These are phyloP conservation scores for Amazona vittata DNA, from an alignment of 2,113 vertebrate species.

Conservation along the genomic window DNA sequence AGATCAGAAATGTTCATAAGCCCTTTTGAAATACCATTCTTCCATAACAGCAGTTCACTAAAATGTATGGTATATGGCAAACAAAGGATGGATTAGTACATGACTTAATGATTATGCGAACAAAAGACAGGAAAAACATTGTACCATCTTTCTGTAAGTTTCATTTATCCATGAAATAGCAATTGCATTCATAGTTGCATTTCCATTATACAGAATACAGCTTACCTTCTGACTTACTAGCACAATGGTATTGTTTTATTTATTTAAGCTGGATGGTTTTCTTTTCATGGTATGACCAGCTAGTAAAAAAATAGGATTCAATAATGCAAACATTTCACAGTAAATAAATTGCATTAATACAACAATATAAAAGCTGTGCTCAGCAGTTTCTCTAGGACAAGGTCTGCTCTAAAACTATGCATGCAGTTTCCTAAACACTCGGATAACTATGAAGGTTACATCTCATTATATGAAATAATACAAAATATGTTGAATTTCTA, in stretches of 20 bases:
- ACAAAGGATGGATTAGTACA: background rate
- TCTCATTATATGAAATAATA: background rate
- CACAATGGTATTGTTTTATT: conserved; percentile 11
- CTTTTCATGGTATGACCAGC: conserved; percentile 5
- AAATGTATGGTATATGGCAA: background rate
- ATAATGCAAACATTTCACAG: conserved; percentile 51
- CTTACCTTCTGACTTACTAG: background rate
- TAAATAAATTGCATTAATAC: conserved; percentile 67
- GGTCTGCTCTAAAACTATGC: background rate
- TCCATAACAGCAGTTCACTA: background rate
- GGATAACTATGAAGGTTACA: background rate
- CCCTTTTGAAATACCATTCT: background rate
- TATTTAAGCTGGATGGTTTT: conserved; percentile 35
- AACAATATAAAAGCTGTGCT: conserved; percentile 38
- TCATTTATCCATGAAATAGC: conserved; percentile 40
- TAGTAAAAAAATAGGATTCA: conserved; percentile 49
- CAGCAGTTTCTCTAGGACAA: conserved; percentile 48
- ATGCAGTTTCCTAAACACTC: background rate
- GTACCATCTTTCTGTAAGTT: background rate
- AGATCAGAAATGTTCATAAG: background rate
- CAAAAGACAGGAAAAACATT: background rate
- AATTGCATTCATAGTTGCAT: conserved; percentile 19
- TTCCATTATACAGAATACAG: conserved; percentile 22
- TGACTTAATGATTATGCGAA: background rate
- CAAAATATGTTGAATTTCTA: background rate